Evolutionary conservation across 2,113 vertebrate genomes (phyloP), one percentile per base, ranked within the genome.

Genomic region (Carassius auratus): DNA sequence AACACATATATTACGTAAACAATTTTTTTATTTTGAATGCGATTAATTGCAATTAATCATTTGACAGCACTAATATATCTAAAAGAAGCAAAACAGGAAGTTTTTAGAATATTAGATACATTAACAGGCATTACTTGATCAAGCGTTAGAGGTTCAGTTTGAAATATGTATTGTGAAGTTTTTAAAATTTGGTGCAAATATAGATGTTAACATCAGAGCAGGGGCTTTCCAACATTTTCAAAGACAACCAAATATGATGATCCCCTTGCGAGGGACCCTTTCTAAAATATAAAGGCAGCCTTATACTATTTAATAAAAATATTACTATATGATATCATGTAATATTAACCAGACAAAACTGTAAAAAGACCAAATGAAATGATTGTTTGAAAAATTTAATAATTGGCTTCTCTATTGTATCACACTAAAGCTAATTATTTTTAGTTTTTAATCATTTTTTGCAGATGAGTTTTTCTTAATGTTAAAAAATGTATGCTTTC

Each of bases 41-140:
- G 42, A 42, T 42, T 42, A 42, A 42, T 42, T 6, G 7, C 5
- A 5, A 38, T 30, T 30, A 30, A 30, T 30, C 30, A 30, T 42
- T 42, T 42, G 42, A 42, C 42, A 42, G 8, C 7, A 42, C 42
- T 42, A 69, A 55, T 8, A 14, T 2, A 36, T 15, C 8, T 8
- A 81, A 19, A 68, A 81, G 42, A 19, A 81, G n/a, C 19, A 69
- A 69, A 69, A 38, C 66, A 69, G 30, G 15, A 69, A 17, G 14
- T 17, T 36, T 36, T 68, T 17, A 55, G 52, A 17, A 55, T 55
- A 17, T 36, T 10, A 12, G 61, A 26, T 26, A 68, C 30, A 66
- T 14, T 30, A 30, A 30, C 12, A 66, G 23, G 5, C 23, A 15
- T 66, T 66, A 14, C 62, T 66, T 66, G 26, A 66, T 66, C 23